A percentile compares a stretch with the other conserved stretches of the same genome.
These are phyloP conservation scores for Papilio xuthus DNA, from an alignment of 1,140 invertebrate genomes.

Conservation along the genomic window DNA sequence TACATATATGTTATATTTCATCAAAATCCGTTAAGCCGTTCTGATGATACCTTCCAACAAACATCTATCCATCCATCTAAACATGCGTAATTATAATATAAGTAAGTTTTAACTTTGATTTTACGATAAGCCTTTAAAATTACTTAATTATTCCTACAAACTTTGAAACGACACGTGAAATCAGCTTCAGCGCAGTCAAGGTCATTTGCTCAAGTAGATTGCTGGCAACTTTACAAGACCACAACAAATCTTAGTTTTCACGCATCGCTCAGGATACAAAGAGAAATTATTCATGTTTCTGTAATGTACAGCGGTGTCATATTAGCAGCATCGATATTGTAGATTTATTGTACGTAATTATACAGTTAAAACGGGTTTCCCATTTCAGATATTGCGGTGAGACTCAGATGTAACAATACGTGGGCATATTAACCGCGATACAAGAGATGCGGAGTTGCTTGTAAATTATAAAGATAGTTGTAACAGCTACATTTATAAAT, in stretches of 20 bases:
- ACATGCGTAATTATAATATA: no score
- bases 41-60: no score
- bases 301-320: not conserved
- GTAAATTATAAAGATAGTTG: conserved; percentile 12
- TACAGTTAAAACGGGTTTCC: conserved; percentile 1
- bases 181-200: no score
- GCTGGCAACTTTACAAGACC: not conserved
- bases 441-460: conserved; percentile 5
- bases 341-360: conserved; percentile 10
- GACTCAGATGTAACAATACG: conserved; percentile 1
- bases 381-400: conserved; percentile 1
- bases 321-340: not conserved
- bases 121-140: no score
- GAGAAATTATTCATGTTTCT: not conserved
- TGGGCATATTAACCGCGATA: not conserved
- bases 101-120: no score
- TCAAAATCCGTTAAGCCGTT: no score
- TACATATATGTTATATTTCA: no score
- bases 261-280: not conserved
- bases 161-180: no score
- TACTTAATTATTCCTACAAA: no score
- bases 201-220: not conserved
- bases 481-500: not conserved
- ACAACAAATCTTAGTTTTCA: not conserved
- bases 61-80: no score